Base-by-base conservation (phyloP, 2,888 invertebrate species). In the Laothoe populi region DNA sequence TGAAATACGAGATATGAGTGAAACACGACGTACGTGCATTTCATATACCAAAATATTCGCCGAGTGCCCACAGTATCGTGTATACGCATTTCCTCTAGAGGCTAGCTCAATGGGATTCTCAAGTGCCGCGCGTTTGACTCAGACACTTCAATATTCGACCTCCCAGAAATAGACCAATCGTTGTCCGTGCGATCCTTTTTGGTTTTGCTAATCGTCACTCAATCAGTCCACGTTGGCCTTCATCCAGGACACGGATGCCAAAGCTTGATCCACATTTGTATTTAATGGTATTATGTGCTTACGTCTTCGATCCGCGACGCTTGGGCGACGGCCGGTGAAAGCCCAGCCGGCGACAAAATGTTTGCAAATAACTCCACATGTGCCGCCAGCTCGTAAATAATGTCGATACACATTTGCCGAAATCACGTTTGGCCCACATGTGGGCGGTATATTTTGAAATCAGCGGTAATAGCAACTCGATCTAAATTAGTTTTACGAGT, bases 401-500 rank as follows among this genome's bases (percentile, higher is more conserved):
- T 49, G 24, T 26, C 16, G 26, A 53, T 53, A 10, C 19, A 19
- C 53, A 19, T 53, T 53, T 53, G 53, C 19, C 53, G 53, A 53
- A 35, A 35, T 53, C 31, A 19, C 11, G 19, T 35, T 53, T 35
- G 35, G 53, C 11, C 35, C 35, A 35, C 44, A 59, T 11, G 57
- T 42, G 24, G n/a, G 48, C 40, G 48, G 40, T 57, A 26, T 63
- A 68, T 68, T 70, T 64, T 42, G 64, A 61, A 64, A 60, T 64
- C 58, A 59, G 72, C 72, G 74, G 79, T 78, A 77, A 81, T 81
- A 78, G 79, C 81, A 75, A 73, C 75, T 44, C 65, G 60, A 71
- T 78, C 83, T 86, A 83, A 89, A 87, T 90, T 91, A 88, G 86
- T 88, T 92, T 91, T 87, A 91, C 87, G 90, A 91, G 83, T 84